phyloP scores from a whole-genome alignment of 1,140 invertebrate genomes.

The Camponotus vicinus region DNA sequence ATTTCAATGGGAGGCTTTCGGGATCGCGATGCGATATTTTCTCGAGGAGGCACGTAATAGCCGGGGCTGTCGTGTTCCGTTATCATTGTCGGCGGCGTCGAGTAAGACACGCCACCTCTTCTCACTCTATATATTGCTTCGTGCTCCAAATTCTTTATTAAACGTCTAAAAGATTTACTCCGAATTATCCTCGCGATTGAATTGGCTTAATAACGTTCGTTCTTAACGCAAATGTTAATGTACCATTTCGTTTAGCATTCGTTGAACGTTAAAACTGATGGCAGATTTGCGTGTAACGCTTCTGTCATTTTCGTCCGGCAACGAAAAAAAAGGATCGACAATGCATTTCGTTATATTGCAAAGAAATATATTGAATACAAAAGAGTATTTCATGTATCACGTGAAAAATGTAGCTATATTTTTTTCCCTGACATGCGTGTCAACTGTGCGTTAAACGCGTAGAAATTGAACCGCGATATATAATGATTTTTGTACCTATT shows the following conservation, averaged over 20 bases:
- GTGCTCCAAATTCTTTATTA: constrained; percentile 54
- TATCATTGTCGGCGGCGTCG: constrained; percentile 63
- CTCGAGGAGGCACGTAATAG: constrained; percentile 65
- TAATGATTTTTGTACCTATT: constrained; percentile 16
- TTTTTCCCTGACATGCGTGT: not conserved
- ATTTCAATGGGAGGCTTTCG: constrained; percentile 64
- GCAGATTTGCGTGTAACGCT: not conserved
- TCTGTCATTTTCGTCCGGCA: not conserved
- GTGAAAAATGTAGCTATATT: not conserved
- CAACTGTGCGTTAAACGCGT: not conserved
- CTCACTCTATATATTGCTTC: constrained; percentile 13
- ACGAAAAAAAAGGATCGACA: too few species aligned
- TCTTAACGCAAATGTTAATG: not conserved
- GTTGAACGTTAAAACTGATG: not conserved
- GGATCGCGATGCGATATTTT: constrained; percentile 65
- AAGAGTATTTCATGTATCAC: not conserved
- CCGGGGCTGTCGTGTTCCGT: constrained; percentile 64
- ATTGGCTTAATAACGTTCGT: constrained; percentile 41
- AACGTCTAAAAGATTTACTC: constrained; percentile 50
- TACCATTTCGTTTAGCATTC: not conserved
- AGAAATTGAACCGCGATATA: constrained; percentile 2
- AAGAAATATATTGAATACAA: constrained; percentile 13
- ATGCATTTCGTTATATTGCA: not conserved
- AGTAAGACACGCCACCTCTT: constrained; percentile 39
- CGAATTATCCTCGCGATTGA: constrained; percentile 33